Conservation (phyloP, 1,140 invertebrate species). For the Philopotamus ludificatus region DNA sequence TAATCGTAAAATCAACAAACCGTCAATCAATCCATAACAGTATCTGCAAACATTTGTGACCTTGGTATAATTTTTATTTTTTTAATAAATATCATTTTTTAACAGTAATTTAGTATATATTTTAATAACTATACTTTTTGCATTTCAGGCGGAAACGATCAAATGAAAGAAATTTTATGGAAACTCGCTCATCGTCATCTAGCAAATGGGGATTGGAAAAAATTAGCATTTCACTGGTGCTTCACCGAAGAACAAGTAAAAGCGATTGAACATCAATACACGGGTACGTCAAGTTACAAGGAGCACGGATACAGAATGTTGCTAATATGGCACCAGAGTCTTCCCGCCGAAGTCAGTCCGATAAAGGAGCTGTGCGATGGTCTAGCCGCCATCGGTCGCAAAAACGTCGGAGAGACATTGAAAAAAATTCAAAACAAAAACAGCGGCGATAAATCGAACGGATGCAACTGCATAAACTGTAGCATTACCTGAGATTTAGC, state of each 20-base stretch:
- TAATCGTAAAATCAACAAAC: too few relatives aligned
- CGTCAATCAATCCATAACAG: too few relatives aligned
- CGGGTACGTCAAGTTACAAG: slow-evolving; percentile 72
- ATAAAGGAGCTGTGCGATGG: slow-evolving; percentile 67
- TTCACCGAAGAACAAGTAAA: slow-evolving; percentile 72
- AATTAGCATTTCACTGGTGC: slow-evolving; percentile 67
- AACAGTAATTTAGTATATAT: too few relatives aligned
- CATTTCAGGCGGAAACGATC: slow-evolving; percentile 45
- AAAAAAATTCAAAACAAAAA: slow-evolving; percentile 44
- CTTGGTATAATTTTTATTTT: too few relatives aligned
- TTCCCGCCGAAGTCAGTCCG: slow-evolving; percentile 61
- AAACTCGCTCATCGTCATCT: slow-evolving; percentile 70
- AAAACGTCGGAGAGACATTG: slow-evolving; percentile 56
- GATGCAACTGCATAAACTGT: slow-evolving; percentile 33
- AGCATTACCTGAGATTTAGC: slow-evolving; percentile 36
- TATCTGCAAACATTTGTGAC: too few relatives aligned
- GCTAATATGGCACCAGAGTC: slow-evolving; percentile 69
- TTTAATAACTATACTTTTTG: background rate
- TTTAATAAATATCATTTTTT: too few relatives aligned
- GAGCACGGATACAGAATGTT: slow-evolving; percentile 72
- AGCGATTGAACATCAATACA: slow-evolving; percentile 76
- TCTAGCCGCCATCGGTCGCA: slow-evolving; percentile 62
- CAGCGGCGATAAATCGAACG: slow-evolving; percentile 13
- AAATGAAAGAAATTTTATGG: slow-evolving; percentile 61
- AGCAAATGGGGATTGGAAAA: slow-evolving; percentile 68